A percentile compares a stretch with the other conserved stretches of the same genome.
Conservation (phyloP, 2,888 invertebrate species). For the Chrysina gloriosa region DNA sequence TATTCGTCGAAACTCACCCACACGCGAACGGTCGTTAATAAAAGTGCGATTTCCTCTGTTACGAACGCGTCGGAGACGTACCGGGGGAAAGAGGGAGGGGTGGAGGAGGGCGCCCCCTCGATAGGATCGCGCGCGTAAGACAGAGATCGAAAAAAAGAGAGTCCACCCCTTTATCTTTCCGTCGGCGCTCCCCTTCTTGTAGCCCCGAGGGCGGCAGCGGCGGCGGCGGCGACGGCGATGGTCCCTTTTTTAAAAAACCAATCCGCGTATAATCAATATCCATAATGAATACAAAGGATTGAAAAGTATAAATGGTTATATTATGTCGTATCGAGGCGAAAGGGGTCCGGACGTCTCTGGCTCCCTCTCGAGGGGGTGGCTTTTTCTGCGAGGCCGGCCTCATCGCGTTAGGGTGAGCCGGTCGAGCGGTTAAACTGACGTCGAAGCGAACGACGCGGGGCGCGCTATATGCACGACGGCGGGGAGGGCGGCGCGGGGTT, state of each 20-base stretch:
- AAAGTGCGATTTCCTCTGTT: slow-evolving; percentile 33
- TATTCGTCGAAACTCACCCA: no score
- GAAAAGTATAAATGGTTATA: slow-evolving; percentile 43
- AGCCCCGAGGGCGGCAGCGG: no score
- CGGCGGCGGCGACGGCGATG: no score
- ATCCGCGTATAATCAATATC: slow-evolving; percentile 39
- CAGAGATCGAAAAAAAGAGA: neutral
- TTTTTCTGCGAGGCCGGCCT: neutral
- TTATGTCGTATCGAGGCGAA: slow-evolving; percentile 35
- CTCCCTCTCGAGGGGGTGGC: slow-evolving; percentile 13
- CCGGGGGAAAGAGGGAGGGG: neutral
- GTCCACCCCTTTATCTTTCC: slow-evolving; percentile 2
- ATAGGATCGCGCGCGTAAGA: neutral
- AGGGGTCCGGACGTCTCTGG: slow-evolving; percentile 21
- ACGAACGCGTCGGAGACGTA: neutral
- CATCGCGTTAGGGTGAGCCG: neutral
- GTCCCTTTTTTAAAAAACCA: slow-evolving; percentile 27
- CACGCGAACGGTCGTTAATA: slow-evolving; percentile 24
- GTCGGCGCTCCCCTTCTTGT: neutral
- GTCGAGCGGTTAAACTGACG: slow-evolving; percentile 18
- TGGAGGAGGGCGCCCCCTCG: neutral
- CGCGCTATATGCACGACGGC: neutral
- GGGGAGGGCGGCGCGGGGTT: slow-evolving; percentile 3
- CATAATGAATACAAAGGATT: slow-evolving; percentile 43
- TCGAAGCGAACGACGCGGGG: slow-evolving; percentile 1